Evolutionary conservation across 2,888 invertebrate genomes (phyloP).

Genomic region (Emmelina monodactyla): DNA sequence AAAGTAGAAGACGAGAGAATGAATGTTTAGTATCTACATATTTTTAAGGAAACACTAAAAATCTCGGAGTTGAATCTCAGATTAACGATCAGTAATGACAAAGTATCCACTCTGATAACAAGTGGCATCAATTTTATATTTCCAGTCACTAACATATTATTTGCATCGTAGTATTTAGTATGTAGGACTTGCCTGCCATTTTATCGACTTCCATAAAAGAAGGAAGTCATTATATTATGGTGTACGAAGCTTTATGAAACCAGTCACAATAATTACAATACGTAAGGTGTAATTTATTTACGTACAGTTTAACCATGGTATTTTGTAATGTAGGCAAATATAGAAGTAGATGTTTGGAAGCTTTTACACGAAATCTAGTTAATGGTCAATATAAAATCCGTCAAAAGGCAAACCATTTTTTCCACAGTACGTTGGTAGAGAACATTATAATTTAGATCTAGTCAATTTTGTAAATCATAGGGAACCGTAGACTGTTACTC

Average conservation of each 20-base stretch:
- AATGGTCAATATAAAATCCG: neutral
- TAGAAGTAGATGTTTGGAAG: constrained; percentile 59
- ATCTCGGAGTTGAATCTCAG: too few species aligned
- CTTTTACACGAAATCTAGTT: constrained; percentile 48
- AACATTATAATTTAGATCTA: constrained; percentile 22
- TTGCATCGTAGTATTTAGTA: too few species aligned
- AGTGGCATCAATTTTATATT: too few species aligned
- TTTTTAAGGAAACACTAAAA: too few species aligned
- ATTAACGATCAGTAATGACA: too few species aligned
- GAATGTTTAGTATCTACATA: too few species aligned
- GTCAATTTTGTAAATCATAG: constrained; percentile 50
- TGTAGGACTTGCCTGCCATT: too few species aligned
- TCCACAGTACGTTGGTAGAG: constrained; percentile 28
- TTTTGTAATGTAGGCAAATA: constrained; percentile 32
- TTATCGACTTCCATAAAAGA: too few species aligned
- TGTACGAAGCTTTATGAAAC: constrained; percentile 53
- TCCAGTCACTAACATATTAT: too few species aligned
- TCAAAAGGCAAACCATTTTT: constrained; percentile 33
- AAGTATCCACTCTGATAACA: too few species aligned
- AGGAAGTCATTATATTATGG: too few species aligned
- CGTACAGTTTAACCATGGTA: constrained; percentile 26
- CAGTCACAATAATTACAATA: constrained; percentile 51
- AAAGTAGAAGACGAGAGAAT: too few species aligned
- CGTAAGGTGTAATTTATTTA: constrained; percentile 38
- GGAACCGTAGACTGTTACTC: constrained; percentile 21